phyloP scores from a whole-genome alignment of 2,797 vertebrate species.

The Tinamus major region DNA sequence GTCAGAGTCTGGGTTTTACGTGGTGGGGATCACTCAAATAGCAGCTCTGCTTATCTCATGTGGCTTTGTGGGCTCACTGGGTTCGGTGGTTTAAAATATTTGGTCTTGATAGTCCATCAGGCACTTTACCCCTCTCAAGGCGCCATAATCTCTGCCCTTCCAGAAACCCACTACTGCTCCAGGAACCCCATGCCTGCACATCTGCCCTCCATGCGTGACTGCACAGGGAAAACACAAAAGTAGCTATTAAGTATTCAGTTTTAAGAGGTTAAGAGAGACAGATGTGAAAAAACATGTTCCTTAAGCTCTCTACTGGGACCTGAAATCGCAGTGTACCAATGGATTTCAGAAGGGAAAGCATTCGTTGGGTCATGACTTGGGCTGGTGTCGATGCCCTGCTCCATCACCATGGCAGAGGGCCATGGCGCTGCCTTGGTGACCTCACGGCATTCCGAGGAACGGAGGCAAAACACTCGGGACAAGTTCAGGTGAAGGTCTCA shows the following conservation, averaged over 20 bases:
- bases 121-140: background rate
- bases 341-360: background rate
- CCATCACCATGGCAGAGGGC: background rate
- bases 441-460: background rate
- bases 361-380: accelerated
- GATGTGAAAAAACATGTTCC: background rate
- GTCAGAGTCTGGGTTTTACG: background rate
- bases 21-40: background rate
- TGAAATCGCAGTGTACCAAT: background rate
- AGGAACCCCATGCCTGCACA: background rate
- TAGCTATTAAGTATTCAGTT: background rate
- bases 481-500: background rate
- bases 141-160: too few species aligned
- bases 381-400: background rate
- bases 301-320: background rate
- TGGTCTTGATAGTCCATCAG: background rate
- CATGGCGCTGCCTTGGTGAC: background rate
- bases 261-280: background rate
- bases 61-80: background rate
- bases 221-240: background rate
- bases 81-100: background rate
- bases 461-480: background rate
- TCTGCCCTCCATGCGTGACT: background rate
- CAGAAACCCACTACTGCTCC: background rate
- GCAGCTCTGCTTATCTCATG: background rate